Evolutionary conservation across 2,797 vertebrate species (phyloP).

Genomic region (Chaetodon trifasciatus): DNA sequence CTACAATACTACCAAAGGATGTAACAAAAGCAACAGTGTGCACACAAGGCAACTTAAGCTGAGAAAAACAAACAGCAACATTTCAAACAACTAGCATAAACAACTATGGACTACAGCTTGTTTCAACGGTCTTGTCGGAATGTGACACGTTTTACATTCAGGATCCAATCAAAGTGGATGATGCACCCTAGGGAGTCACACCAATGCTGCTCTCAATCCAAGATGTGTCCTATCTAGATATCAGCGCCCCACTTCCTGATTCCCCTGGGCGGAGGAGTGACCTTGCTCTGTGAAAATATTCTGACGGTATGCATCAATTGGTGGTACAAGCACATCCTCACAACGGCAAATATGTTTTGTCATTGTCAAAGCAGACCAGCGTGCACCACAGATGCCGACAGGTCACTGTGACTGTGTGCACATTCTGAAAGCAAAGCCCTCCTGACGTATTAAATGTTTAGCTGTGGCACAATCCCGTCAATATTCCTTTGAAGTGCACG

Average conservation of each 20-base stretch:
- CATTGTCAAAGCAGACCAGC: neutral
- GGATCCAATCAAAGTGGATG: slow-evolving; percentile 2
- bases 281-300: slow-evolving; percentile 33
- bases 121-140: neutral
- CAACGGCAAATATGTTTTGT: neutral
- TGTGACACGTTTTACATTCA: slow-evolving; percentile 1
- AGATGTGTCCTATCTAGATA: slow-evolving; percentile 31
- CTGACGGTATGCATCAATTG: slow-evolving; percentile 4
- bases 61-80: neutral
- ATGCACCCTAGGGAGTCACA: slow-evolving; percentile 31
- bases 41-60: neutral
- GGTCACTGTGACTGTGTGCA: neutral
- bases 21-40: neutral
- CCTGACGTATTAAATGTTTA: neutral
- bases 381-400: too few species aligned
- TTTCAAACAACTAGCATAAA: neutral
- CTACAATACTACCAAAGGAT: neutral
- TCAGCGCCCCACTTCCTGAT: slow-evolving; percentile 46
- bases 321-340: neutral
- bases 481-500: neutral
- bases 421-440: neutral
- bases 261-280: slow-evolving; percentile 24
- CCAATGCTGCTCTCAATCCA: slow-evolving; percentile 27
- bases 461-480: neutral
- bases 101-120: neutral